Percentiles rank a stretch among this genome's conserved stretches.
Conservation (phyloP, 1,140 invertebrate genomes). For the Babylonia areolata region DNA sequence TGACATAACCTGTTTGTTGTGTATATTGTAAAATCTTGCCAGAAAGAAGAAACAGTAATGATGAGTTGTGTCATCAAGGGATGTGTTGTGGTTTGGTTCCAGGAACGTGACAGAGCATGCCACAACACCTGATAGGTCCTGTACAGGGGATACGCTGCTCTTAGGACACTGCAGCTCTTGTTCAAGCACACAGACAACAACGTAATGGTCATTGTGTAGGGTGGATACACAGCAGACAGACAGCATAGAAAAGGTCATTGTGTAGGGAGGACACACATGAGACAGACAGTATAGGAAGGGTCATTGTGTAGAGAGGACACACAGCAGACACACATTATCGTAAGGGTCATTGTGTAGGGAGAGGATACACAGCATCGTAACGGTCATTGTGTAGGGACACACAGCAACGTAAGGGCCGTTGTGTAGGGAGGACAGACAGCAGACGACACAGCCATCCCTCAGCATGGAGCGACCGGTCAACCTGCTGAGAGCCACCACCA, state of each 20-base stretch:
- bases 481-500: constrained; percentile 59
- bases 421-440: background rate
- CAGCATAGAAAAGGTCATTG: too few relatives aligned
- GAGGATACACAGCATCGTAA: background rate
- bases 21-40: too few relatives aligned
- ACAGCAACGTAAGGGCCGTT: too few relatives aligned
- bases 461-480: constrained; percentile 62
- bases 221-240: background rate
- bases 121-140: background rate
- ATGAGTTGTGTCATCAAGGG: too few relatives aligned
- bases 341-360: too few relatives aligned
- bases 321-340: too few relatives aligned
- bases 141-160: background rate
- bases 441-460: constrained; percentile 6
- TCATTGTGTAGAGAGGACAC: background rate
- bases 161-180: too few relatives aligned
- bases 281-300: background rate
- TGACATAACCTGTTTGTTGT: too few relatives aligned
- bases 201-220: too few relatives aligned
- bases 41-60: too few relatives aligned
- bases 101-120: background rate
- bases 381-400: background rate
- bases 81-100: background rate
- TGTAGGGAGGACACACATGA: background rate
- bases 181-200: too few relatives aligned